Base-by-base conservation (phyloP, 35 echinoderm and acorn worm genomes). In the Lytechinus pictus region DNA sequence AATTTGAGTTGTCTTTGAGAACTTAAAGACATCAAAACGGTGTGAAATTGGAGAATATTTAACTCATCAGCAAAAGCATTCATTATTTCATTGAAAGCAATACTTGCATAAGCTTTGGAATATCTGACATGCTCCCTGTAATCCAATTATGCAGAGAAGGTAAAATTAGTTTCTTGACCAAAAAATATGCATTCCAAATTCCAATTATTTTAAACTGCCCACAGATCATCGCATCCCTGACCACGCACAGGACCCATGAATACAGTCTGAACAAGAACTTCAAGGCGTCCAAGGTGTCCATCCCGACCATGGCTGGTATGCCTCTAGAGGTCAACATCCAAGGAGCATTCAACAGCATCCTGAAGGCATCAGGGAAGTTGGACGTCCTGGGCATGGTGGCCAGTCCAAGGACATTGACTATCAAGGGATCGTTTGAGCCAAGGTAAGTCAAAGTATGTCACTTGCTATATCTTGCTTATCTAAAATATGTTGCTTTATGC, bases 271-370 rank as follows among this genome's bases (percentile, higher is more conserved):
- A 95, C 72, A 95, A 89, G 95, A 95, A 96, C 95, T 86, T 98
- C 90, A 60, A 95, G 28, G 94, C 98, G 19, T 56, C 54, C 24
- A 87, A 60, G 12, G 57, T 91, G 33, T 71, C 87, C 7, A 72
- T 97, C 44, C 98, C 98, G 55, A 97, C 97, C 6, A 92, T 94
- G 21, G 96, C 92, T 88, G 98, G 98, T 95, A 54, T 99, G 86
- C 97, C 97, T 54, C 94, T 99, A 29, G 97, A 96, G 87, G 27
- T 99, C 12, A 94, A 95, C 28, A 94, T 98, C 87, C 96, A 99
- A 52, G 96, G 95, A 86, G 97, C 95, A 86, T 44, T 96, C 28
- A 95, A 94, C 16, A 54, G 89, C 27, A 91, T 96, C 21, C 6
- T 99, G 28, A 96, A 96, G 27, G 96, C 95, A 13, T 86, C 89